phyloP scores from a whole-genome alignment of 2,113 vertebrate species.

The Myanophis thanlyinensis region DNA sequence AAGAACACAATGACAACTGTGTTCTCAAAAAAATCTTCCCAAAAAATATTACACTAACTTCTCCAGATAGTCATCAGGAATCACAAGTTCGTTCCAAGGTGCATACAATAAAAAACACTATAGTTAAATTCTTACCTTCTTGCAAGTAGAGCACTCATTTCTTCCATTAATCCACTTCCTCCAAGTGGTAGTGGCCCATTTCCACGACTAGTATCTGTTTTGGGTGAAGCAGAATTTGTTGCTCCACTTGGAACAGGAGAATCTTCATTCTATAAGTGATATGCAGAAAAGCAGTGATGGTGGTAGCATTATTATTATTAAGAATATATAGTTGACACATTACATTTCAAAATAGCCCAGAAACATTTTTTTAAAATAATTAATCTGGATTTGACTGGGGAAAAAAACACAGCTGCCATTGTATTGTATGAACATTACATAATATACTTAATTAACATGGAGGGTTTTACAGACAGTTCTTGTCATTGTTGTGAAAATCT shows the following conservation, averaged over 20 bases:
- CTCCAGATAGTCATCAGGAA: not conserved
- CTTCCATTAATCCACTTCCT: constrained; percentile 94
- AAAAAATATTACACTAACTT: not conserved
- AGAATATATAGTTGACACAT: not conserved
- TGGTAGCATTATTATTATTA: not conserved
- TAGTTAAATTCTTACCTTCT: constrained; percentile 79
- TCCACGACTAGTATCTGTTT: constrained; percentile 84
- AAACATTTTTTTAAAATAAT: not conserved
- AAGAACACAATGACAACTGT: not conserved
- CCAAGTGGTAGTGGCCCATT: constrained; percentile 88
- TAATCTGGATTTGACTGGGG: not conserved
- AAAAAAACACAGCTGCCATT: not conserved
- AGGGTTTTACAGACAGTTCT: not conserved
- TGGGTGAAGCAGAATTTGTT: constrained; percentile 70
- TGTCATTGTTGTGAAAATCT: not conserved
- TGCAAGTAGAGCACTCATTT: constrained; percentile 98
- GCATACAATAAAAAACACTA: not conserved
- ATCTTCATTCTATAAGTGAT: constrained; percentile 80
- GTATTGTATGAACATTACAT: not conserved
- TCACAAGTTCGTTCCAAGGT: not conserved
- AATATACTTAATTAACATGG: no score
- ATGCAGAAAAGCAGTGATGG: constrained; percentile 40
- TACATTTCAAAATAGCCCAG: not conserved
- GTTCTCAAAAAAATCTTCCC: not conserved
- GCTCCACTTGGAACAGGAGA: constrained; percentile 73